phyloP scores from a whole-genome alignment of 2,888 invertebrate species.

The Luffia ferchaultella region DNA sequence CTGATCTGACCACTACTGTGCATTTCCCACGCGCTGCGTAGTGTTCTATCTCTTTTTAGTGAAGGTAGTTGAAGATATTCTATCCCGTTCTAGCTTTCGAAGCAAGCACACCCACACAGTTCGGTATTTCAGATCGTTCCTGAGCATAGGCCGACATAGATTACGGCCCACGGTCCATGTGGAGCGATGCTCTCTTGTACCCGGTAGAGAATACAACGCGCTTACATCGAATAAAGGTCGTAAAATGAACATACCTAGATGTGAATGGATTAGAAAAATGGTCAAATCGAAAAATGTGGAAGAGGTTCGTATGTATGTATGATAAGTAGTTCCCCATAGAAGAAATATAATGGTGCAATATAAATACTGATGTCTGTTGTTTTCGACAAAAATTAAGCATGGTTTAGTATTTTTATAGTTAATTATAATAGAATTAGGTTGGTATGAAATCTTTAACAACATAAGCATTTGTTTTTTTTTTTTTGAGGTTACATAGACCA shows the following conservation, averaged over 20 bases:
- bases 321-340: too few relatives aligned
- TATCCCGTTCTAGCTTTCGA: conserved; percentile 58
- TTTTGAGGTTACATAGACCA: too few relatives aligned
- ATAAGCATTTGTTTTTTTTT: too few relatives aligned
- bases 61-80: conserved; percentile 39
- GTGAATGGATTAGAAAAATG: too few relatives aligned
- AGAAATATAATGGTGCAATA: too few relatives aligned
- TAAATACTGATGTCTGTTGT: too few relatives aligned
- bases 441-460: too few relatives aligned
- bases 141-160: conserved; percentile 39
- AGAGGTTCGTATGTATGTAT: too few relatives aligned
- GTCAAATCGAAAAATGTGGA: too few relatives aligned
- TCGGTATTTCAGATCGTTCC: conserved; percentile 62
- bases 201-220: not conserved
- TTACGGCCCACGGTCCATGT: conserved; percentile 40
- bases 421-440: too few relatives aligned
- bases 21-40: conserved; percentile 65
- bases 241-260: not conserved
- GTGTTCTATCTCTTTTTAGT: conserved; percentile 31
- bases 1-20: conserved; percentile 67
- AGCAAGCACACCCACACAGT: conserved; percentile 64
- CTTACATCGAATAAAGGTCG: not conserved
- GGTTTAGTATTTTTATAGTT: too few relatives aligned
- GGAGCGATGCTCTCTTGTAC: not conserved
- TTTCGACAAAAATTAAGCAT: too few relatives aligned